Evolutionary conservation across 2,888 invertebrate genomes (phyloP).

Genomic region (Drosophila sordidapex): DNA sequence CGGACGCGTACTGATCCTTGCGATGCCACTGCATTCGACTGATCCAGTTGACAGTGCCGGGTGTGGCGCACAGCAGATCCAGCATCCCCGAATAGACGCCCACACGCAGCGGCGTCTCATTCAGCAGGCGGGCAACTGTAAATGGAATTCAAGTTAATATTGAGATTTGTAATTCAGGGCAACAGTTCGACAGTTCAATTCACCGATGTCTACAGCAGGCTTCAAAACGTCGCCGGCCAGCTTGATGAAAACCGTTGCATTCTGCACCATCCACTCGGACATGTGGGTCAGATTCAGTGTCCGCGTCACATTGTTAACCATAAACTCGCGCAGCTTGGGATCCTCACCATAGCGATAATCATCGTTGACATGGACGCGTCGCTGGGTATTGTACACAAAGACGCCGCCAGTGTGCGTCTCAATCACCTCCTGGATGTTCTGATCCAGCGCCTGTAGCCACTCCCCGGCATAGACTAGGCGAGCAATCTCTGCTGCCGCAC

Average conservation of each 20-base stretch:
- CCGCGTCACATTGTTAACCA: conserved; percentile 89
- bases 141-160: neutral
- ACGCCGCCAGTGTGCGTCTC: conserved; percentile 54
- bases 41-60: conserved; percentile 92
- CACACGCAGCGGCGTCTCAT: conserved; percentile 89
- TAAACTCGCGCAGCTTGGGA: conserved; percentile 85
- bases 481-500: conserved; percentile 84
- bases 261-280: conserved; percentile 88
- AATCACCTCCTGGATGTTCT: conserved; percentile 69
- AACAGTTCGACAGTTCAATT: neutral
- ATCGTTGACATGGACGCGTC: conserved; percentile 87
- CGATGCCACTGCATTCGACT: conserved; percentile 89
- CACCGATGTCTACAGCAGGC: conserved; percentile 90
- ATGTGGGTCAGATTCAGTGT: conserved; percentile 88
- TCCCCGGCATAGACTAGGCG: conserved; percentile 86
- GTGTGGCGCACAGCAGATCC: conserved; percentile 93
- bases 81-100: conserved; percentile 92
- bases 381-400: conserved; percentile 87
- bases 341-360: conserved; percentile 80
- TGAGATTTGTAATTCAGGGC: neutral
- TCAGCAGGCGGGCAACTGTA: conserved; percentile 89
- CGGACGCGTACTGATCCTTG: conserved; percentile 86
- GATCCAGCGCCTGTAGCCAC: conserved; percentile 87
- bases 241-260: conserved; percentile 87
- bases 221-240: conserved; percentile 91